Evolutionary conservation across 2,888 invertebrate species (phyloP).

Genomic region (Loripinus fragilis): DNA sequence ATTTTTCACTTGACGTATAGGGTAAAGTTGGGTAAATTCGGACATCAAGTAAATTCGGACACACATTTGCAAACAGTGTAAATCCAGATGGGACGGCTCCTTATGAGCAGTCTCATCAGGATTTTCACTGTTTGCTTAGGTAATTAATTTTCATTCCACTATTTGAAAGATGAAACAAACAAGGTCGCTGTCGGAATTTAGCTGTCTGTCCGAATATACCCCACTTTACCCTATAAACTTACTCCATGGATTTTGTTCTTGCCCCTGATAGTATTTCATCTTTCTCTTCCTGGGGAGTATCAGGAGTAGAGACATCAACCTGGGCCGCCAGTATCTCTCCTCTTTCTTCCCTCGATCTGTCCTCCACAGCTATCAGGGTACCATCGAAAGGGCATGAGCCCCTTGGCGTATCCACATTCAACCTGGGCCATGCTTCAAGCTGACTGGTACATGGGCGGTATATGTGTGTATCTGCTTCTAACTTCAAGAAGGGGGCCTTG

Average conservation of each 20-base stretch:
- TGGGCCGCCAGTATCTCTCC: constrained; percentile 61
- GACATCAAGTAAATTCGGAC: too few species aligned
- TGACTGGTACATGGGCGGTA: constrained; percentile 73
- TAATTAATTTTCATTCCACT: too few species aligned
- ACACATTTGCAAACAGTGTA: too few species aligned
- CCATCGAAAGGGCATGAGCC: constrained; percentile 80
- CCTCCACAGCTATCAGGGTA: constrained; percentile 51
- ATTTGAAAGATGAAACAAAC: too few species aligned
- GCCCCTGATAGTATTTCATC: constrained; percentile 31
- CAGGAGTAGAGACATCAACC: constrained; percentile 47
- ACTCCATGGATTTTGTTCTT: constrained; percentile 38
- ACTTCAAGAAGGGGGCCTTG: constrained; percentile 74
- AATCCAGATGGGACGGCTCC: too few species aligned
- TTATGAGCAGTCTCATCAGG: too few species aligned
- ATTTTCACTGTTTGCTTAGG: too few species aligned
- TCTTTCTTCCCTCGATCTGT: constrained; percentile 59
- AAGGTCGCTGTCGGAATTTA: too few species aligned
- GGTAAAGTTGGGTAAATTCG: too few species aligned
- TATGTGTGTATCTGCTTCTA: constrained; percentile 69
- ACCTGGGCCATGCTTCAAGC: constrained; percentile 72
- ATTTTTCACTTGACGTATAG: too few species aligned
- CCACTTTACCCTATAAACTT: constrained; percentile 21
- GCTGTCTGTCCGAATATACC: too few species aligned
- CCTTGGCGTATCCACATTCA: constrained; percentile 70
- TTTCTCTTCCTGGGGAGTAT: constrained; percentile 54